phyloP scores from a whole-genome alignment of 2,797 vertebrate species.

The Mico argentatus region DNA sequence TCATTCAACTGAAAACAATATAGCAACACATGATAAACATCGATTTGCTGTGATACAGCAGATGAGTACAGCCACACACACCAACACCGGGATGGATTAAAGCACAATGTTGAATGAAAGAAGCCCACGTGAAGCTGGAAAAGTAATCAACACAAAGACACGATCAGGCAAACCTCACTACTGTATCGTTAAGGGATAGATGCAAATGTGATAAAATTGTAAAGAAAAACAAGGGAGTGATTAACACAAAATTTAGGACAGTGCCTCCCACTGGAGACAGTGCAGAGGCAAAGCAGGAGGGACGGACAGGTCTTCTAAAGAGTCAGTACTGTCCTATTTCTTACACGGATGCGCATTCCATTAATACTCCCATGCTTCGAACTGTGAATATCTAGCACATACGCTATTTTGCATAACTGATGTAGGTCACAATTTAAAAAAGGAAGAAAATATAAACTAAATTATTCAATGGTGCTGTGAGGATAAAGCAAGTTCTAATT shows the following conservation, averaged over 20 bases:
- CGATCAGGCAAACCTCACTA: neutral
- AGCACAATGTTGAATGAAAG: neutral
- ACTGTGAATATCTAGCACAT: neutral
- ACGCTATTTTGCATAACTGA: neutral
- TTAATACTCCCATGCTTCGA: neutral
- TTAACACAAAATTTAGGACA: neutral
- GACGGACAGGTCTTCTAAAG: neutral
- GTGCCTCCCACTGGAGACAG: neutral
- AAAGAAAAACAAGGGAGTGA: neutral
- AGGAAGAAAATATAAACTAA: neutral
- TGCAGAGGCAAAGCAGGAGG: neutral
- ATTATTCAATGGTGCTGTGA: neutral
- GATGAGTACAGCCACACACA: neutral
- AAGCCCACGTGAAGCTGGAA: neutral
- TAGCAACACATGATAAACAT: no score
- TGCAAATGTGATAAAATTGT: neutral
- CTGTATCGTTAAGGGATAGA: neutral
- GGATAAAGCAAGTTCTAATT: neutral
- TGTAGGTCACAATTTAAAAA: neutral
- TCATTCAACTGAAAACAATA: neutral
- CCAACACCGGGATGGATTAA: fast-evolving
- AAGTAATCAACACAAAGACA: neutral
- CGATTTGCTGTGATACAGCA: neutral
- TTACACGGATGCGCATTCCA: neutral
- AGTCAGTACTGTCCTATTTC: neutral